A percentile compares a stretch with the other conserved stretches of the same genome.
Conservation (phyloP, 2,888 invertebrate species). For the Caradrina clavipalpis region DNA sequence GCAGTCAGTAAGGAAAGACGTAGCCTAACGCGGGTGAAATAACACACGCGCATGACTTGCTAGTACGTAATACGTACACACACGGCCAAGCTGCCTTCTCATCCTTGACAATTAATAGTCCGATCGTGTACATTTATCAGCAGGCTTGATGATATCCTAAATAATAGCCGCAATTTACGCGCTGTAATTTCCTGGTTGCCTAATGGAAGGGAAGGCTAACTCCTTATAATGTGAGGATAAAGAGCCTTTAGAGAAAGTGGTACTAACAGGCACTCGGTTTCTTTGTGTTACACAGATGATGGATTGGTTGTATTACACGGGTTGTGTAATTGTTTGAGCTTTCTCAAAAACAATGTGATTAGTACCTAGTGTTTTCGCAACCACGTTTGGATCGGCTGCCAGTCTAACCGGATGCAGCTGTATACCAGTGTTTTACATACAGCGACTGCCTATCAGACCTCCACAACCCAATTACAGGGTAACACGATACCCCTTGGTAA, state of each 20-base stretch:
- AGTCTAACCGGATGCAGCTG: too few species aligned
- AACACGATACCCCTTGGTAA: too few species aligned
- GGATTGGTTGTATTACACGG: not conserved
- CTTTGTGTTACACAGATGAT: constrained; percentile 1
- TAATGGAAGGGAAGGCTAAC: constrained; percentile 55
- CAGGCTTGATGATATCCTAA: constrained; percentile 61
- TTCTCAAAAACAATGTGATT: not conserved
- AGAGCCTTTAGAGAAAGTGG: constrained; percentile 9
- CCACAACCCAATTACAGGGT: too few species aligned
- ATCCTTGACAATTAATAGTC: constrained; percentile 56
- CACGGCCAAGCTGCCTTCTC: constrained; percentile 4
- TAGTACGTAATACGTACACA: not conserved
- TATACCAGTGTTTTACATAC: too few species aligned
- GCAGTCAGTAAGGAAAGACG: too few species aligned
- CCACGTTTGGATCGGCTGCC: too few species aligned
- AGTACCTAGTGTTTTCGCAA: too few species aligned
- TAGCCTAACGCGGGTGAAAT: too few species aligned
- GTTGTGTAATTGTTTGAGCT: constrained; percentile 9
- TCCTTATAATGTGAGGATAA: constrained; percentile 35
- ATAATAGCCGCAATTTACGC: constrained; percentile 59
- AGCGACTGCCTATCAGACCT: too few species aligned
- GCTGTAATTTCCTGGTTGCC: constrained; percentile 55
- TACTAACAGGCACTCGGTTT: constrained; percentile 15
- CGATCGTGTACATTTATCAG: constrained; percentile 60
- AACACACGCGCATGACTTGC: too few species aligned